Base-by-base conservation (phyloP, 1,140 invertebrate genomes). In the Solenopsis fugax region DNA sequence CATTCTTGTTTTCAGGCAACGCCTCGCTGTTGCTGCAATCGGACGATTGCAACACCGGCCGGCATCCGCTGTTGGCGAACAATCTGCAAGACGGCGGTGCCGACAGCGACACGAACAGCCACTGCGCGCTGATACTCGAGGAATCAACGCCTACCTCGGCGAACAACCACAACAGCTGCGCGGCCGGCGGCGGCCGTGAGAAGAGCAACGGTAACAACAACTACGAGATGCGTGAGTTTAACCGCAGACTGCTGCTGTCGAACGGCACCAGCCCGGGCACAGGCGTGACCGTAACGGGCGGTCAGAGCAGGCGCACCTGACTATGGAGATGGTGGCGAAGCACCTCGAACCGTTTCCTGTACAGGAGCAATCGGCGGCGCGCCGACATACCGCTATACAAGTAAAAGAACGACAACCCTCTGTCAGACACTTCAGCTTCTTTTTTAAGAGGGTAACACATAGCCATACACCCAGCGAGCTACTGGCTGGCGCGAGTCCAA, bases 141-240 rank as follows among this genome's bases (percentile, higher is more conserved):
- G 96, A 96, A 37, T 94, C 94, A 13, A 95, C 93, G 41, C 93
- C 94, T 1, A 93, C 93, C 10, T 90, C 92, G 69, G 89, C 92
- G 12, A 89, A 91, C 62, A 89, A 91, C 34, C 91, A 93, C 52
- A 87, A 92, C 87, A 87, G 90, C 84, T 91, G 93, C 52, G 54
- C 64, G 37, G 52, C 76, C 58, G 29, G 84, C 24, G 93, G 78
- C 94, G 95, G 94, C 1, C 93, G 95, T 21, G 96, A 97, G 88
- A 97, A 97, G 62, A 96, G 96, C 60, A 97, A 97, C 92, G 97
- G 97, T 13, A 97, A 97, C 94, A 97, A 97, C 93, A 97, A 97
- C 90, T 97, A 97, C 93, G 97, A 98, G 92, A 96, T 97, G 96
- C 96, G 96, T 34, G 97, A 97, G 92, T 96, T 97, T 87, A 94